These are phyloP conservation scores for Meloidogyne exigua DNA, from an alignment of 1,140 invertebrate species.

Conservation along the genomic window DNA sequence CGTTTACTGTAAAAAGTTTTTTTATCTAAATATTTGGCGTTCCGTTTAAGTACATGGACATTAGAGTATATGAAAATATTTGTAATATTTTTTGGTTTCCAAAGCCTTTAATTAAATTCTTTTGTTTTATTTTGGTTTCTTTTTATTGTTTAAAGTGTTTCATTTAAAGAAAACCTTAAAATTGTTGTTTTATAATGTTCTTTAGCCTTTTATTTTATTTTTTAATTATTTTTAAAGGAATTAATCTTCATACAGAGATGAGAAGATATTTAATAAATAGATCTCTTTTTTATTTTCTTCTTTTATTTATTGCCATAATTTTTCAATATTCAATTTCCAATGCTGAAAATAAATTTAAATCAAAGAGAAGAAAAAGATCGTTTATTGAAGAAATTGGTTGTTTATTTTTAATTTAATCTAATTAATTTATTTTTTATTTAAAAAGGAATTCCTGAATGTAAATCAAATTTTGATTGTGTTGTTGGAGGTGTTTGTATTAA, in stretches of 20 bases:
- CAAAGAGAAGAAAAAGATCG: constrained; percentile 15
- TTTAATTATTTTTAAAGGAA: no score
- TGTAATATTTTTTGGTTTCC: no score
- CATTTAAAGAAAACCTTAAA: no score
- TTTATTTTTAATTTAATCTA: neutral
- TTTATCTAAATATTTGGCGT: neutral
- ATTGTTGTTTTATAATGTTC: no score
- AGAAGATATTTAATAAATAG: neutral
- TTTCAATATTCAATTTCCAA: neutral
- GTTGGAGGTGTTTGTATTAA: constrained; percentile 50
- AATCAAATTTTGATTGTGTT: constrained; percentile 53
- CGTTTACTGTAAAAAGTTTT: neutral
- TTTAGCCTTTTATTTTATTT: neutral
- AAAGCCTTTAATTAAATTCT: no score
- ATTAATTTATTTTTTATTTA: constrained; percentile 1
- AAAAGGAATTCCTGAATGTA: constrained; percentile 52
- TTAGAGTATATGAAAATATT: neutral
- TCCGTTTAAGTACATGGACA: neutral
- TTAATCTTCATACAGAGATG: neutral
- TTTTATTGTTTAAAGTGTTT: no score
- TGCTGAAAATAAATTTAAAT: neutral
- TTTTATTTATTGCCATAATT: neutral
- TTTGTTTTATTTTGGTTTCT: no score
- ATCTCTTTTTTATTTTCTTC: neutral
- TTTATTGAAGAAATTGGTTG: constrained; percentile 16